Percentiles rank a stretch among this genome's conserved stretches.
phyloP scores from a whole-genome alignment of 2,113 vertebrate genomes.

The Stercorarius parasiticus region DNA sequence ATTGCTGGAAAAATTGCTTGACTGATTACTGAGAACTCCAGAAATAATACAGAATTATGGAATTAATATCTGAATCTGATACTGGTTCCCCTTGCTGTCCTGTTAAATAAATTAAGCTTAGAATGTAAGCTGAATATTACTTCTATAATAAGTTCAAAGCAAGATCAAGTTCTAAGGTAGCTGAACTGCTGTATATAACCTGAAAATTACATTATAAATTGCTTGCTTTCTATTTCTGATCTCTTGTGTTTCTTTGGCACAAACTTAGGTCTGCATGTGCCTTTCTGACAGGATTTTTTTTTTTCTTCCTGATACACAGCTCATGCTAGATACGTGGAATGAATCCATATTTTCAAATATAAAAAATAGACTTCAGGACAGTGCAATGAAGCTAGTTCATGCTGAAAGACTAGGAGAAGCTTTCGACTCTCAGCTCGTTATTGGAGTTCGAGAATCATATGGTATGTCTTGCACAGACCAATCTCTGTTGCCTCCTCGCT shows the following conservation, averaged over 20 bases:
- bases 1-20: neutral
- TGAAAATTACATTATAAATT: neutral
- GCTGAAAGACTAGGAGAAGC: constrained; percentile 96
- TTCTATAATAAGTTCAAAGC: neutral
- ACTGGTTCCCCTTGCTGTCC: neutral
- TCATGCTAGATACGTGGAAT: constrained; percentile 99
- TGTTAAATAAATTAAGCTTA: neutral
- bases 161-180: neutral
- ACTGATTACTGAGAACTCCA: neutral
- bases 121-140: neutral
- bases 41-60: neutral
- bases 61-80: neutral
- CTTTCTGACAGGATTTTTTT: neutral
- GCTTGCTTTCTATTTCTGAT: neutral
- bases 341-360: constrained; percentile 99
- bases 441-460: constrained; percentile 96
- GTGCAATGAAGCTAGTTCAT: constrained; percentile 98
- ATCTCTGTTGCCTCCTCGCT: neutral
- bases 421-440: constrained; percentile 98
- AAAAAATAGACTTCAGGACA: constrained; percentile 96
- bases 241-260: neutral
- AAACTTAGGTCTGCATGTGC: neutral
- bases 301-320: constrained; percentile 71
- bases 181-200: neutral
- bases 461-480: constrained; percentile 76